Conservation (phyloP, 1,140 invertebrate species). For the Rhynchophorus ferrugineus region DNA sequence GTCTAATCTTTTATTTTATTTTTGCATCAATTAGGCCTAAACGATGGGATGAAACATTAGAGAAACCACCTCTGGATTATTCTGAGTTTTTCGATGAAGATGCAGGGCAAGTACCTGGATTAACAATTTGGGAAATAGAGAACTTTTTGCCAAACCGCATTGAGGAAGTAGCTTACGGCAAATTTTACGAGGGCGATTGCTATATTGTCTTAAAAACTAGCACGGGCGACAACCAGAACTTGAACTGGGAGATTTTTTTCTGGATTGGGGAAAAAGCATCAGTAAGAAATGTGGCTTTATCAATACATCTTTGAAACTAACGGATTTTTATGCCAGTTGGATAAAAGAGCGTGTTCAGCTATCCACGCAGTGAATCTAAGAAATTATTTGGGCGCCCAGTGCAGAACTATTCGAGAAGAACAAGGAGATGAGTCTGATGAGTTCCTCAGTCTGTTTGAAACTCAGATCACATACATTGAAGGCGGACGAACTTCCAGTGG, state of each 20-base stretch:
- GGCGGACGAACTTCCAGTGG: constrained; percentile 94
- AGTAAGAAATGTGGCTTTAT: constrained; percentile 47
- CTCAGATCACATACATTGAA: constrained; percentile 92
- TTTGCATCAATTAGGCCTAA: constrained; percentile 69
- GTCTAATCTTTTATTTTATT: no score
- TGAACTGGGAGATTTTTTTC: constrained; percentile 95
- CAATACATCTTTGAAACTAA: constrained; percentile 1
- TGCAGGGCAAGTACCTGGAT: constrained; percentile 81
- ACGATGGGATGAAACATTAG: constrained; percentile 87
- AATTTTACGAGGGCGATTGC: constrained; percentile 99
- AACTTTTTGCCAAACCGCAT: constrained; percentile 96
- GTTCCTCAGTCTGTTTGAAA: constrained; percentile 87
- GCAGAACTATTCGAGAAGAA: constrained; percentile 96
- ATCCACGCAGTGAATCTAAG: constrained; percentile 98
- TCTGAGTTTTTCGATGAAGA: constrained; percentile 98
- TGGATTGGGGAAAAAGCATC: constrained; percentile 97
- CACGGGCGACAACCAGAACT: constrained; percentile 74
- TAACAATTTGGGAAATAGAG: constrained; percentile 96
- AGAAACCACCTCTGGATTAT: constrained; percentile 96
- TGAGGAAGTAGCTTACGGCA: constrained; percentile 86
- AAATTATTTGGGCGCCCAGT: constrained; percentile 90
- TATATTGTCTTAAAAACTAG: constrained; percentile 95
- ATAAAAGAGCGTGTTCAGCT: constrained; percentile 97
- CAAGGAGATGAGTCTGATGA: constrained; percentile 94
- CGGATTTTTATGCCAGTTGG: constrained; percentile 55